These are phyloP conservation scores for Catagonus wagneri DNA, from an alignment of 2,113 vertebrate genomes.

Conservation along the genomic window DNA sequence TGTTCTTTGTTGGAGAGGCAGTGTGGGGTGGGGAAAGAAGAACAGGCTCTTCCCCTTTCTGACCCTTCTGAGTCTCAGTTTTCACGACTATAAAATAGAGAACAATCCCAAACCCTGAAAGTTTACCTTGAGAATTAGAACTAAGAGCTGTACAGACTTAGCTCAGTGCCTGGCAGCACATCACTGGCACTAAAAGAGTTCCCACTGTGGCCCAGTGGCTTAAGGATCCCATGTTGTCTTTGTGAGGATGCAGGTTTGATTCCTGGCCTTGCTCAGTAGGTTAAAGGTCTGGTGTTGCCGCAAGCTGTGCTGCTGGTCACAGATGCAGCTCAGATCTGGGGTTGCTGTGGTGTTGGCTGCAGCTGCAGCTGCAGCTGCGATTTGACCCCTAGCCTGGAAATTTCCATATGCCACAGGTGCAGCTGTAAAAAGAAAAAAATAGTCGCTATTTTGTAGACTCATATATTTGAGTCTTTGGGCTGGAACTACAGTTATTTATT, in stretches of 20 bases:
- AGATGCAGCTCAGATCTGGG: too few species aligned
- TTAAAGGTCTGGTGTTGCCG: too few species aligned
- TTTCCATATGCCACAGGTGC: too few species aligned
- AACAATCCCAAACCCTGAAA: background rate
- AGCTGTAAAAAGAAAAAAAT: background rate
- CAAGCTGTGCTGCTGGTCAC: too few species aligned
- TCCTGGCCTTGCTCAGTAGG: too few species aligned
- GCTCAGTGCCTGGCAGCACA: background rate
- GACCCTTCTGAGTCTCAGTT: background rate
- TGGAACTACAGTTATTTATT: constrained; percentile 25
- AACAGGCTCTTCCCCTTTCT: constrained; percentile 16
- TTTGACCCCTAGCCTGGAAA: too few species aligned
- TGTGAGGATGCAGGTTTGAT: too few species aligned
- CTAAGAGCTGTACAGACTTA: background rate
- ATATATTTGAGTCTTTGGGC: constrained; percentile 37
- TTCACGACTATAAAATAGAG: background rate
- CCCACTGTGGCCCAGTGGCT: too few species aligned
- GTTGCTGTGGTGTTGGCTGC: too few species aligned
- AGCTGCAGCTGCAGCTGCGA: too few species aligned
- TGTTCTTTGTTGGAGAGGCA: background rate
- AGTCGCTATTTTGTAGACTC: background rate
- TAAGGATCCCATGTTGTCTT: too few species aligned
- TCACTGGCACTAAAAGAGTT: background rate
- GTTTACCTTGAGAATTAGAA: background rate
- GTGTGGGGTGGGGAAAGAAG: background rate